These are phyloP conservation scores for Cathartes aura DNA, from an alignment of 2,113 vertebrate species.

Conservation along the genomic window DNA sequence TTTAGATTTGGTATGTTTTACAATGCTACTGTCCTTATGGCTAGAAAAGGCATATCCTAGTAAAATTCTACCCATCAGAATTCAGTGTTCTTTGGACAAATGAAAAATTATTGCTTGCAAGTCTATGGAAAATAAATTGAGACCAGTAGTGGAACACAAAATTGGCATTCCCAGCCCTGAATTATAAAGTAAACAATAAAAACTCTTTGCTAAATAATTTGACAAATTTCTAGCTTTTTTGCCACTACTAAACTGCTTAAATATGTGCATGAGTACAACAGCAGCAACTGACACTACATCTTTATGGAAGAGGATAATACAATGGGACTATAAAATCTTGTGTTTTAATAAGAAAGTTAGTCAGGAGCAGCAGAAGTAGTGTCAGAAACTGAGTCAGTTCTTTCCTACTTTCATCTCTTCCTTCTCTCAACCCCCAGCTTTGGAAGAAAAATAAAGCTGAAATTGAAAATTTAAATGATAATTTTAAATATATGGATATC, in stretches of 20 bases:
- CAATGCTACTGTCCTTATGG: not conserved
- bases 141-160: not conserved
- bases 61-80: not conserved
- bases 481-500: conserved; percentile 26
- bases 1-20: not conserved
- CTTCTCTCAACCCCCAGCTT: not conserved
- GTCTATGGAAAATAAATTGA: not conserved
- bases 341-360: not conserved
- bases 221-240: not conserved
- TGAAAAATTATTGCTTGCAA: not conserved
- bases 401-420: not conserved
- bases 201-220: not conserved
- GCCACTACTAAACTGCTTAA: not conserved
- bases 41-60: not conserved
- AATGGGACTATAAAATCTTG: not conserved
- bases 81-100: not conserved
- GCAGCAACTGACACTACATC: not conserved
- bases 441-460: conserved; percentile 28
- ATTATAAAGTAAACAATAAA: not conserved
- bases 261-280: not conserved
- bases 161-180: not conserved
- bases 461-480: conserved; percentile 31
- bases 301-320: not conserved
- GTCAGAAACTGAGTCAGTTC: not conserved
- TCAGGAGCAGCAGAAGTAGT: not conserved